Base-by-base conservation (phyloP, 1,140 invertebrate species). In the Drosophila sproati region DNA sequence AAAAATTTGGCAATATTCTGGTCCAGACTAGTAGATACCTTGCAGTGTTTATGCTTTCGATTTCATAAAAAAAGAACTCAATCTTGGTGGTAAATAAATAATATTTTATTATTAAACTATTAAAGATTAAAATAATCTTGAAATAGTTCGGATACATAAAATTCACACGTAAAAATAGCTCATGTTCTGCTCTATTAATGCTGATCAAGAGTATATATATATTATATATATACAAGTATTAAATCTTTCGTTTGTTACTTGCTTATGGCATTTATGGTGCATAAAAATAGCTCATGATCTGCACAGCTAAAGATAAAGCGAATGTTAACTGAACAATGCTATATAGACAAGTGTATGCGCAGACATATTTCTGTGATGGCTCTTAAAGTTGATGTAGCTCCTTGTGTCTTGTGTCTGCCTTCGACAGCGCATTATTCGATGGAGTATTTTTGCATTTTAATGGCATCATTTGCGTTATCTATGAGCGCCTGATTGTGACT, bases 401-500 rank as follows among this genome's bases (percentile, higher is more conserved):
- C 37, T 29, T 51, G 4, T 28, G 28, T 28, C 3, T 28, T 48
- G 47, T 48, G 48, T 10, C 59, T 68, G 52, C 12, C 35, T 35
- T 43, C 50, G 50, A 52, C 29, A 39, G 43, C 10, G 57, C 51
- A 66, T 68, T 70, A 62, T 80, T 54, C 50, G 41, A 81, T 57
- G 80, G 62, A 61, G n/a, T 28, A 68, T 34, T 61, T 85, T 87
- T 82, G 82, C 83, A 86, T 86, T 86, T 86, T 87, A 79, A 86
- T 87, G 57, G 64, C 83, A 73, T 82, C 75, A 88, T 86, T 86
- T 86, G 64, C 61, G 77, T 71, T 55, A 47, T 70, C 32, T 45
- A 69, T 43, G 51, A 5, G 32, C 32, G 43, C 32, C 39, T 54
- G 41, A 61, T 62, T 45, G 67, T 54, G 59, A 56, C 34, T 56